A percentile compares a stretch with the other conserved stretches of the same genome.
Conservation (phyloP, 2,113 vertebrate genomes). For the zebrafish (Danio rerio) region GRCz12tu NC_133178.1:22661001-22661500, state of each 20-base stretch:
- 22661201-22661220: constrained; percentile 5
- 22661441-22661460: constrained; percentile 49
- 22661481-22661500: constrained; percentile 31
- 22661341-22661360: constrained; percentile 33
- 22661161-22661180: constrained; percentile 5
- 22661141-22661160: background rate
- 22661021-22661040: no score
- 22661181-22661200: constrained; percentile 17
- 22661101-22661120: background rate
- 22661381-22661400: constrained; percentile 43
- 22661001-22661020: no score
- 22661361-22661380: constrained; percentile 34
- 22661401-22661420: constrained; percentile 58
- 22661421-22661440: constrained; percentile 51
- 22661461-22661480: constrained; percentile 38
- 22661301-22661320: constrained; percentile 20
- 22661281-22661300: constrained; percentile 32
- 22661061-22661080: no score
- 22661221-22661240: background rate
- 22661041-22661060: no score
- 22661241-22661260: constrained; percentile 8
- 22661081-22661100: background rate
- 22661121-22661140: background rate
- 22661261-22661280: constrained; percentile 21
- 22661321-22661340: constrained; percentile 18